Evolutionary conservation across 1,140 invertebrate genomes (phyloP).

Genomic region (Copidosoma floridanum): DNA sequence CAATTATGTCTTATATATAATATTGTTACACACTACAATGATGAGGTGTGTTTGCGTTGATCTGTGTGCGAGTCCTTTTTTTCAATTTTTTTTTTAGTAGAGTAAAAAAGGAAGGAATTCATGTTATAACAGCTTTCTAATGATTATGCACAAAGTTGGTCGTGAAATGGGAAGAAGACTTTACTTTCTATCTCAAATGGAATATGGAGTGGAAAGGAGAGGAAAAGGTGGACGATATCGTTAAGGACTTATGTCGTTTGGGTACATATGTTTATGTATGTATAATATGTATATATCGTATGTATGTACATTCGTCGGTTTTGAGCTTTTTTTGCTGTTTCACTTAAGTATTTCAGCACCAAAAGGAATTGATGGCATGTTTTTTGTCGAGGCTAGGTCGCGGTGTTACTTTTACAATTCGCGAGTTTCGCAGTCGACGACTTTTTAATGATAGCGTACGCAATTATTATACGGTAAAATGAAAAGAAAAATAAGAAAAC

Average conservation of each 20-base stretch:
- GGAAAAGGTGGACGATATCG: constrained; percentile 45
- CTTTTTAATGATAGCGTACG: constrained; percentile 4
- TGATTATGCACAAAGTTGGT: constrained; percentile 58
- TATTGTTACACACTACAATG: constrained; percentile 46
- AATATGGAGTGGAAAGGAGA: too few species aligned
- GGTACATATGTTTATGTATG: constrained; percentile 38
- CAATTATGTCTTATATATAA: constrained; percentile 52
- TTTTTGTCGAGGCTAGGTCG: constrained; percentile 15
- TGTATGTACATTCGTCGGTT: constrained; percentile 56
- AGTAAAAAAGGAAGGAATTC: constrained; percentile 17
- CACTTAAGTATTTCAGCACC: constrained; percentile 50
- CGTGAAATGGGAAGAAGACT: constrained; percentile 37
- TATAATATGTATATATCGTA: constrained; percentile 50
- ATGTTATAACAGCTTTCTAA: constrained; percentile 37
- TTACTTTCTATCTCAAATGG: constrained; percentile 33
- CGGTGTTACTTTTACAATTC: constrained; percentile 11
- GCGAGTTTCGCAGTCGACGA: constrained; percentile 12
- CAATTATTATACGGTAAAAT: constrained; percentile 17
- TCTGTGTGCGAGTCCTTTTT: constrained; percentile 23
- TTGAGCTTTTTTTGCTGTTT: constrained; percentile 55
- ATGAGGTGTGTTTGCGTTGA: constrained; percentile 28
- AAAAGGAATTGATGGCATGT: constrained; percentile 42
- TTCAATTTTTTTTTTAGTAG: too few species aligned
- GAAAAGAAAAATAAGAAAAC: constrained; percentile 13
- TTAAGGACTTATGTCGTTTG: constrained; percentile 41